phyloP scores from a whole-genome alignment of 2,797 vertebrate genomes.

The Darevskia mixta region DNA sequence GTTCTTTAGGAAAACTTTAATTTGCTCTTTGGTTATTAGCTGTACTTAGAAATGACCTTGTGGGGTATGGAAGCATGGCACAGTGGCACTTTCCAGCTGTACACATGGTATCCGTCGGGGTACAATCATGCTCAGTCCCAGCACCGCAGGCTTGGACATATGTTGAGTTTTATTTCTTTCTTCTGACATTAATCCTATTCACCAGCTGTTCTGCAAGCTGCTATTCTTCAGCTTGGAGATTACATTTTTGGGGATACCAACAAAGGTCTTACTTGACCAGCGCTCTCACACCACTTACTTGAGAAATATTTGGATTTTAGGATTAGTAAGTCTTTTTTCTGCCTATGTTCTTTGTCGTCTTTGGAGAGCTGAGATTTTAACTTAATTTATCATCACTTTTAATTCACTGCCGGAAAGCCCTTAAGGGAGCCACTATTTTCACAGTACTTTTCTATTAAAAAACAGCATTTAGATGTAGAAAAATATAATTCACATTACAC shows the following conservation, averaged over 20 bases:
- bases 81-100: constrained; percentile 98
- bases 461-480: constrained; percentile 77
- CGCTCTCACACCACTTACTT: constrained; percentile 76
- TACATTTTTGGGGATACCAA: constrained; percentile 96
- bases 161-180: constrained; percentile 99
- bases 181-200: constrained; percentile 99
- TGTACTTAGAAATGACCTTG: constrained; percentile 98
- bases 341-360: constrained; percentile 75
- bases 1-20: constrained; percentile 85
- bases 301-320: constrained; percentile 76
- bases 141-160: constrained; percentile 99
- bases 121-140: constrained; percentile 97
- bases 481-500: constrained; percentile 81
- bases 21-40: constrained; percentile 89
- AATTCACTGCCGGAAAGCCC: constrained; percentile 76
- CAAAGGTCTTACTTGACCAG: constrained; percentile 81
- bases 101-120: constrained; percentile 98
- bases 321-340: constrained; percentile 76
- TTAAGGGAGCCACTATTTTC: constrained; percentile 80
- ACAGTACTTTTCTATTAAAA: constrained; percentile 74
- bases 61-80: constrained; percentile 87
- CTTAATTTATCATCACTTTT: constrained; percentile 81
- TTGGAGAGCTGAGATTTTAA: constrained; percentile 73
- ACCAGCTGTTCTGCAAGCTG: constrained; percentile 99
- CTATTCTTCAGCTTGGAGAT: constrained; percentile 98